phyloP scores from a whole-genome alignment of 2,888 invertebrate species.

The Rhagophthalmus giganteus region DNA sequence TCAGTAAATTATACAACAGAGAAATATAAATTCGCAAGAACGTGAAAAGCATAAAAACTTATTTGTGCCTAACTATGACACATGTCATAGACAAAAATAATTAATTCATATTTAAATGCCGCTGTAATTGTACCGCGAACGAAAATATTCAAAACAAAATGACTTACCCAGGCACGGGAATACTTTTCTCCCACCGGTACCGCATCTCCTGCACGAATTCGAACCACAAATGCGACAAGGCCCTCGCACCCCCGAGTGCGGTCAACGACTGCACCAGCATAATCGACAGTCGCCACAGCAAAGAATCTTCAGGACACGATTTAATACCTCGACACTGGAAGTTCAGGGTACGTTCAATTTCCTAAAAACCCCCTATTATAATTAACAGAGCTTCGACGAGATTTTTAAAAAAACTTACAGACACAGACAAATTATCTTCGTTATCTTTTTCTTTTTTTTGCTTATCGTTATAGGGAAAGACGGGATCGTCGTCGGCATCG shows the following conservation, averaged over 20 bases:
- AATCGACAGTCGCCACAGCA: conserved; percentile 81
- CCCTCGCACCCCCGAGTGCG: conserved; percentile 72
- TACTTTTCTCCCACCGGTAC: conserved; percentile 83
- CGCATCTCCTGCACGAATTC: conserved; percentile 90
- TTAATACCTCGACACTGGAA: conserved; percentile 55
- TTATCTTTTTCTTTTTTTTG: conserved; percentile 37
- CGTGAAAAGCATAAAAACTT: too few species aligned
- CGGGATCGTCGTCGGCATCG: conserved; percentile 73
- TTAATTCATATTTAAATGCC: too few species aligned
- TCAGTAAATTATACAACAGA: too few species aligned
- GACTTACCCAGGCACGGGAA: conserved; percentile 84
- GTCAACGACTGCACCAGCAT: conserved; percentile 73
- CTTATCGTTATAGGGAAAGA: conserved; percentile 59
- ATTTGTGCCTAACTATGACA: too few species aligned
- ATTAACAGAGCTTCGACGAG: too few species aligned
- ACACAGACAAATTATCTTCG: conserved; percentile 7
- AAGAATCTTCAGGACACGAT: conserved; percentile 75
- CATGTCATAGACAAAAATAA: too few species aligned
- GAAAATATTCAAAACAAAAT: too few species aligned
- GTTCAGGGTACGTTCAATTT: conserved; percentile 30
- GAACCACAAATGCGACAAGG: conserved; percentile 90
- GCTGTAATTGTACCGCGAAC: too few species aligned
- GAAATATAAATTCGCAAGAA: too few species aligned
- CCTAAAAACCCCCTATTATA: too few species aligned
- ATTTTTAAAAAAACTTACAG: conserved; percentile 16